Evolutionary conservation across 2,888 invertebrate species (phyloP).

Genomic region (Lepetodrilus schrolli): DNA sequence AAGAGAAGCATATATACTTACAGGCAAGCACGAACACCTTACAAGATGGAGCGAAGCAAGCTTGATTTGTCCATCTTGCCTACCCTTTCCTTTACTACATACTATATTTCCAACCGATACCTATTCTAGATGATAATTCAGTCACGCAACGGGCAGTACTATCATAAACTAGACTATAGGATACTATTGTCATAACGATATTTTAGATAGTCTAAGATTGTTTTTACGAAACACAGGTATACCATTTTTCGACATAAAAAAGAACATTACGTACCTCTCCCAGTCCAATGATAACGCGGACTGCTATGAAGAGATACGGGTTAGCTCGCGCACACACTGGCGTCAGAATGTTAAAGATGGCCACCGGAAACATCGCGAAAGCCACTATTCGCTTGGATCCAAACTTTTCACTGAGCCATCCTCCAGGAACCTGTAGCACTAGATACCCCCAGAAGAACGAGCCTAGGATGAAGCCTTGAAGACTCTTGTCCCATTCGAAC

Average conservation of each 20-base stretch:
- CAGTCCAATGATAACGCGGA: slow-evolving; percentile 54
- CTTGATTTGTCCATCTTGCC: too few species aligned
- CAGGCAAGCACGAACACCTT: too few species aligned
- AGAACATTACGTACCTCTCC: slow-evolving; percentile 51
- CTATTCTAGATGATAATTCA: too few species aligned
- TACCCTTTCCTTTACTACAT: too few species aligned
- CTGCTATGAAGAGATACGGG: slow-evolving; percentile 57
- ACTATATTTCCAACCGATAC: too few species aligned
- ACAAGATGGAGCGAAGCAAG: too few species aligned
- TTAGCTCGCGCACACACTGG: slow-evolving; percentile 55
- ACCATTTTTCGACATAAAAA: not conserved
- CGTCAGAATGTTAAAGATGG: slow-evolving; percentile 55
- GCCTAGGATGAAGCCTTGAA: slow-evolving; percentile 60
- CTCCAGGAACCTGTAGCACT: slow-evolving; percentile 61
- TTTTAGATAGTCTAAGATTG: too few species aligned
- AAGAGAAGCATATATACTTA: too few species aligned
- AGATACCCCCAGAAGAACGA: slow-evolving; percentile 68
- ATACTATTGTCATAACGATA: too few species aligned
- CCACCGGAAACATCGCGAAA: slow-evolving; percentile 57
- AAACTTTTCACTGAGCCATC: slow-evolving; percentile 56
- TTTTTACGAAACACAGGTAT: too few species aligned
- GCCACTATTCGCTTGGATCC: slow-evolving; percentile 57
- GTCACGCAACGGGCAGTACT: too few species aligned
- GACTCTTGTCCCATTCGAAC: slow-evolving; percentile 55
- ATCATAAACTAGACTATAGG: too few species aligned